phyloP scores from a whole-genome alignment of 2,113 vertebrate species.

The Urocynchramus pylzowi region DNA sequence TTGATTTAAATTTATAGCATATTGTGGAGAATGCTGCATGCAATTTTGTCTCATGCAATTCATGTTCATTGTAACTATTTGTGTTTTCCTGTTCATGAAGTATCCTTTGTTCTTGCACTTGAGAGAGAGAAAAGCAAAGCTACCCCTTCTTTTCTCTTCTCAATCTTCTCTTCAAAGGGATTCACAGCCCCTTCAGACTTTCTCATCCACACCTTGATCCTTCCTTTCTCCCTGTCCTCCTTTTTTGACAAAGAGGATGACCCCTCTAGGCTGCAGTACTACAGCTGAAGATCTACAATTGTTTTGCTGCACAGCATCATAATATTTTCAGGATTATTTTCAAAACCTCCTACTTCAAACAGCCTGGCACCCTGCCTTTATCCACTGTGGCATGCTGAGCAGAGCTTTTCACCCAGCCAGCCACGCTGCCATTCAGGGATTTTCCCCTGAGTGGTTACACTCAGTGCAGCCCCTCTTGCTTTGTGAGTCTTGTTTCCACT shows the following conservation, averaged over 20 bases:
- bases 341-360: not conserved
- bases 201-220: not conserved
- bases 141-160: not conserved
- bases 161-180: not conserved
- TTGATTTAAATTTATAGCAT: not conserved
- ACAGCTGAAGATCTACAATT: not conserved
- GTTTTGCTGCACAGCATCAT: not conserved
- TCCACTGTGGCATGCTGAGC: not conserved
- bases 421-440: not conserved
- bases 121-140: not conserved
- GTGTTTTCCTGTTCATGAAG: not conserved
- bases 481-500: slow-evolving; percentile 33
- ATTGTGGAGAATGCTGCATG: not conserved
- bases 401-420: not conserved
- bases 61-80: not conserved
- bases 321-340: slow-evolving; percentile 38
- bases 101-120: not conserved
- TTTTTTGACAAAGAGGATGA: not conserved
- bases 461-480: not conserved
- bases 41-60: not conserved
- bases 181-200: not conserved
- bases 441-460: not conserved
- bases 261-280: not conserved
- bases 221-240: not conserved
- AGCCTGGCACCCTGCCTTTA: not conserved